phyloP scores from a whole-genome alignment of 1,140 invertebrate species.

The Samia ricini region DNA sequence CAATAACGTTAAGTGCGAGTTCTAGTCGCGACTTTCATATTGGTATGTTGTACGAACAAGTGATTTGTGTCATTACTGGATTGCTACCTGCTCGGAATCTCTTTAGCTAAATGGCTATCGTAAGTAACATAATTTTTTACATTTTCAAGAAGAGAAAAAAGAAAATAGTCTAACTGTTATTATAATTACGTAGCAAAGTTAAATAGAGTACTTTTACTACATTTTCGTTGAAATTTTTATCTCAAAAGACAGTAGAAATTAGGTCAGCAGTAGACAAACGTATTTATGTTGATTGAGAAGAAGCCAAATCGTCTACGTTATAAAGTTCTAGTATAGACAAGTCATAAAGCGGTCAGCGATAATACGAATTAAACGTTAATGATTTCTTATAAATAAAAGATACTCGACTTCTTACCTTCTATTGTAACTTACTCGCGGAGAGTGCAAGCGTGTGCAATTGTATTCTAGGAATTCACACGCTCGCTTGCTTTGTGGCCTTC shows the following conservation, averaged over 20 bases:
- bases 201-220: background rate
- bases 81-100: constrained; percentile 55
- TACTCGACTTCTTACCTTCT: background rate
- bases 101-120: constrained; percentile 53
- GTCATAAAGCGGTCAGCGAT: background rate
- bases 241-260: constrained; percentile 11
- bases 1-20: constrained; percentile 55
- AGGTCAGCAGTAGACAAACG: constrained; percentile 6
- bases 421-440: constrained; percentile 5
- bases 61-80: constrained; percentile 64
- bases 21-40: constrained; percentile 36
- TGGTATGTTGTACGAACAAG: constrained; percentile 53
- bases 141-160: background rate
- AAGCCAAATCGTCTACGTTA: constrained; percentile 6
- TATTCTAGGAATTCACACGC: constrained; percentile 35
- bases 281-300: constrained; percentile 10
- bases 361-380: background rate
- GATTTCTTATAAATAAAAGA: background rate
- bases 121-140: constrained; percentile 42
- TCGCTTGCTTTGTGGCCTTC: constrained; percentile 31
- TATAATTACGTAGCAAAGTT: background rate
- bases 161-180: no score
- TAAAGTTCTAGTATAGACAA: background rate
- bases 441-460: constrained; percentile 28
- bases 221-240: constrained; percentile 11